Conservation (phyloP, 2,797 vertebrate species). For the Phaenicophaeus curvirostris region DNA sequence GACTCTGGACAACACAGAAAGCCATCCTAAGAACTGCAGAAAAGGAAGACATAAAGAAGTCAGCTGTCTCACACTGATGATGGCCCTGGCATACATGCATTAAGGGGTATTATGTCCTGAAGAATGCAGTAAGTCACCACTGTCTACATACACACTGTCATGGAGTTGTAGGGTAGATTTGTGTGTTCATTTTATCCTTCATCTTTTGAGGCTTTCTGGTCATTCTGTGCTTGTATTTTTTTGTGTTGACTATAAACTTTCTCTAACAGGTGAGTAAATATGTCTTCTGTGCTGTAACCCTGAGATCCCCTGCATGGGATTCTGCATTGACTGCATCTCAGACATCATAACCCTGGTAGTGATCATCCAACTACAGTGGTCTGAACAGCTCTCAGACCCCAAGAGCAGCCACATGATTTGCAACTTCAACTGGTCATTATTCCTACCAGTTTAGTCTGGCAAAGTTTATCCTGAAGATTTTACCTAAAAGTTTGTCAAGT, state of each 20-base stretch:
- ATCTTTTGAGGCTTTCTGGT: constrained; percentile 2
- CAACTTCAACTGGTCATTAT: background rate
- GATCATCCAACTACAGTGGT: background rate
- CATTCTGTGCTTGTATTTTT: background rate
- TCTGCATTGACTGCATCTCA: background rate
- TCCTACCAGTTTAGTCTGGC: background rate
- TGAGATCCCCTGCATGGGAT: background rate
- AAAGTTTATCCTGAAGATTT: background rate
- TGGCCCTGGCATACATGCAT: background rate
- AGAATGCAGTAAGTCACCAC: background rate
- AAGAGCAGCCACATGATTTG: background rate
- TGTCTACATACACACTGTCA: background rate
- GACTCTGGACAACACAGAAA: background rate
- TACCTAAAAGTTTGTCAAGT: background rate
- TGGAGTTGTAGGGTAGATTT: background rate
- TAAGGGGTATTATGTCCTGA: background rate
- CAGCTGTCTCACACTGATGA: background rate
- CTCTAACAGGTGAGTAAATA: background rate
- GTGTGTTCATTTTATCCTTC: constrained; percentile 13
- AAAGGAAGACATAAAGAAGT: background rate
- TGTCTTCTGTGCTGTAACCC: background rate
- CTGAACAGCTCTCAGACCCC: background rate
- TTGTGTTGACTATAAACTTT: constrained; percentile 41
- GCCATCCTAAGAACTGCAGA: background rate
- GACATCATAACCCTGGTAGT: background rate